phyloP scores from a whole-genome alignment of 1,140 invertebrate species.

The Diploscapter pachys region DNA sequence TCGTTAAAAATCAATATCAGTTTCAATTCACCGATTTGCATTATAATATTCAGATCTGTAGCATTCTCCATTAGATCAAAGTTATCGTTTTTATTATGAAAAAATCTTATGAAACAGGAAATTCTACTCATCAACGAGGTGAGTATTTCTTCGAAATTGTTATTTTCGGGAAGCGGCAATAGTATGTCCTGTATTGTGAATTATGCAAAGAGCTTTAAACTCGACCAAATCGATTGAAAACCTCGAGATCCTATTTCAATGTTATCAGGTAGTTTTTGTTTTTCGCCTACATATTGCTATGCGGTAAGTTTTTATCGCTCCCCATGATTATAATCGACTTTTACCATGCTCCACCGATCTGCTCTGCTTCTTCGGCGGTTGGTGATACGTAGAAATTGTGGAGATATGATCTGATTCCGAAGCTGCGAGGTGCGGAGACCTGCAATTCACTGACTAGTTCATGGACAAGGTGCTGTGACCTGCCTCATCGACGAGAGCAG shows the following conservation, averaged over 20 bases:
- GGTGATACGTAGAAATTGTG: constrained; percentile 53
- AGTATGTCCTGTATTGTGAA: no score
- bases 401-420: constrained; percentile 53
- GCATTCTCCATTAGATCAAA: no score
- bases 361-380: constrained; percentile 48
- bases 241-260: constrained; percentile 4
- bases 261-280: no score
- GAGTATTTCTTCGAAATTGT: constrained; percentile 7
- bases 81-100: no score
- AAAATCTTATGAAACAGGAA: not conserved
- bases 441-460: constrained; percentile 5
- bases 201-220: no score
- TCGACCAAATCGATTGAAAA: no score
- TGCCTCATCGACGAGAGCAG: constrained; percentile 40
- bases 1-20: not conserved
- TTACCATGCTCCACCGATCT: constrained; percentile 36
- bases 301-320: no score
- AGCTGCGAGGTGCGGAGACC: constrained; percentile 35
- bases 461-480: not conserved
- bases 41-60: no score
- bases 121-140: not conserved
- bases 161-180: not conserved
- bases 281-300: constrained; percentile 3
- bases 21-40: no score
- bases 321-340: no score